Evolutionary conservation across 2,113 vertebrate species (phyloP).

Genomic region (Lophura nycthemera): DNA sequence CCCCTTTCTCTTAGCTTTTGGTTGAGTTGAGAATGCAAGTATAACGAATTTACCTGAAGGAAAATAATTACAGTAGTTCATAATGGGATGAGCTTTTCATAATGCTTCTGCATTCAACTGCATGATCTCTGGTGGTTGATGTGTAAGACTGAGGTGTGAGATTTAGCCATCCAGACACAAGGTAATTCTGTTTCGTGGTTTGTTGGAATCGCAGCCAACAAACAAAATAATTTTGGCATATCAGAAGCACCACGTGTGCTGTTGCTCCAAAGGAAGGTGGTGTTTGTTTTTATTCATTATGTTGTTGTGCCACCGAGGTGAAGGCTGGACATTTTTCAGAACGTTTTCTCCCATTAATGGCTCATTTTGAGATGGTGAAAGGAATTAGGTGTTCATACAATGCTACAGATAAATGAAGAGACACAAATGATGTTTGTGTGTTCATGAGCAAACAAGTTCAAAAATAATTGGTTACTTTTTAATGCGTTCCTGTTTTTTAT

Average conservation of each 20-base stretch:
- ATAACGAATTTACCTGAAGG: neutral
- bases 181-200: neutral
- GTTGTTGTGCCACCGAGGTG: neutral
- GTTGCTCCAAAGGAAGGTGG: neutral
- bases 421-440: neutral
- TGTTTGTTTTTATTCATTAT: constrained; percentile 24
- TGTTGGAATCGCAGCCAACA: neutral
- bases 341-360: neutral
- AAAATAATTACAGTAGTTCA: neutral
- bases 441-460: neutral
- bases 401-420: neutral
- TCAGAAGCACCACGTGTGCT: neutral
- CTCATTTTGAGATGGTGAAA: neutral
- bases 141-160: neutral
- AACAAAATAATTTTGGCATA: neutral
- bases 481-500: neutral
- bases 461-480: neutral
- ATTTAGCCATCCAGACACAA: neutral
- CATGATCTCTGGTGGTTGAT: neutral
- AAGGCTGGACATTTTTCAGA: neutral
- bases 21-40: neutral
- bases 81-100: neutral
- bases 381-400: neutral
- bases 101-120: neutral
- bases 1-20: neutral